Conservation (phyloP, 2,797 vertebrate genomes). For the Artibeus jamaicensis region DNA sequence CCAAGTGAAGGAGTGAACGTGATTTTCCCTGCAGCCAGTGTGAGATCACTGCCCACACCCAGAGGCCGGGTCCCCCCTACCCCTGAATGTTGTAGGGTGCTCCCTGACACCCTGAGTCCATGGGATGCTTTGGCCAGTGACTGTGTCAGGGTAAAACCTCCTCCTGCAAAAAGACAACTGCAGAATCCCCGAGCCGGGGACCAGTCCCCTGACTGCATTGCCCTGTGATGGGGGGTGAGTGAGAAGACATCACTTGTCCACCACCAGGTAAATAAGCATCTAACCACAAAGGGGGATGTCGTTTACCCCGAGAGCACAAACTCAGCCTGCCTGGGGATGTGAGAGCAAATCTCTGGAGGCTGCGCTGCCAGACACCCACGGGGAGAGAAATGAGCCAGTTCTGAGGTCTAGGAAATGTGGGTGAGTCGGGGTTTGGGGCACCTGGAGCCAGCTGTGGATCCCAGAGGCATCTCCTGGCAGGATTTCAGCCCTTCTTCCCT, state of each 20-base stretch:
- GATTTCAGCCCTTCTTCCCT: background rate
- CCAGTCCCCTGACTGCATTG: background rate
- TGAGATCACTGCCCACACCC: background rate
- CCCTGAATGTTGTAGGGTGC: background rate
- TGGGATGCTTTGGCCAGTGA: background rate
- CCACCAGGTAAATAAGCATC: slow-evolving; percentile 23
- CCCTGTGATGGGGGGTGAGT: too few species aligned
- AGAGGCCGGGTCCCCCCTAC: background rate
- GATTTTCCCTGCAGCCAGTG: background rate
- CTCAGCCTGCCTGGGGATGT: slow-evolving; percentile 9
- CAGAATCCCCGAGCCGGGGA: background rate
- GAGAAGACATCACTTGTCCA: background rate
- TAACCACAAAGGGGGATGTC: background rate
- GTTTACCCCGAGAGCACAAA: slow-evolving; percentile 40
- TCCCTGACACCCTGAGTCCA: background rate
- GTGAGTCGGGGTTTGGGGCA: background rate
- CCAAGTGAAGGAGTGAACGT: background rate
- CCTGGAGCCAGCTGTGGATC: background rate
- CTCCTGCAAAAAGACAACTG: background rate
- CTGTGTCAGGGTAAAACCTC: background rate
- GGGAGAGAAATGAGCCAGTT: slow-evolving; percentile 33
- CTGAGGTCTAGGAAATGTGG: background rate
- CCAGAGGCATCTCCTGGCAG: background rate
- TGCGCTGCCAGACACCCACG: slow-evolving; percentile 32
- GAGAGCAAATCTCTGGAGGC: slow-evolving; percentile 8